Evolutionary conservation across 2,797 vertebrate genomes (phyloP).

Genomic region (Gobio occitaniae): DNA sequence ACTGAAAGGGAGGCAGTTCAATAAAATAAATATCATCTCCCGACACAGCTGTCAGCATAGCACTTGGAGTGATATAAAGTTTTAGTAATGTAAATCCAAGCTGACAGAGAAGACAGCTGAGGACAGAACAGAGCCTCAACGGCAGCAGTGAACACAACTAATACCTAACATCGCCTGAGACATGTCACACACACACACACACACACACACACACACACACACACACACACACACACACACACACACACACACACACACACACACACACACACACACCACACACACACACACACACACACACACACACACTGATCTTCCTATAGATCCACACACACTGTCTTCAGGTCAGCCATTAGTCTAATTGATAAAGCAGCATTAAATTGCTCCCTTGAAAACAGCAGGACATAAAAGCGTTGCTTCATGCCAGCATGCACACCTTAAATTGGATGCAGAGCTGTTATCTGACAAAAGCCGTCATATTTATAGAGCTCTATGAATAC

Average conservation of each 20-base stretch:
- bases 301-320: background rate
- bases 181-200: background rate
- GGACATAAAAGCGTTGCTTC: background rate
- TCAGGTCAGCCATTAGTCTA: slow-evolving; percentile 20
- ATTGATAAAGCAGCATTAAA: slow-evolving; percentile 31
- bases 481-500: slow-evolving; percentile 36
- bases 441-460: slow-evolving; percentile 20
- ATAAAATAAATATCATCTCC: slow-evolving; percentile 43
- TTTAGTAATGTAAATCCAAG: slow-evolving; percentile 59
- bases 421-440: background rate
- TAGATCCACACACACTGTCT: background rate
- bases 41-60: slow-evolving; percentile 38
- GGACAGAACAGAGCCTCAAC: slow-evolving; percentile 40
- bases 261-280: background rate
- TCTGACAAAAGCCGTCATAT: slow-evolving; percentile 35
- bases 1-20: slow-evolving; percentile 30
- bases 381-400: background rate
- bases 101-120: slow-evolving; percentile 30
- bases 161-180: background rate
- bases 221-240: background rate
- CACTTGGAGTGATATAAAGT: slow-evolving; percentile 64
- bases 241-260: background rate
- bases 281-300: background rate
- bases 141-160: background rate
- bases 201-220: background rate